Evolutionary conservation across 2,113 vertebrate genomes (phyloP), one percentile per base, ranked within the genome.

Genomic region (Vulpes ferrilata): DNA sequence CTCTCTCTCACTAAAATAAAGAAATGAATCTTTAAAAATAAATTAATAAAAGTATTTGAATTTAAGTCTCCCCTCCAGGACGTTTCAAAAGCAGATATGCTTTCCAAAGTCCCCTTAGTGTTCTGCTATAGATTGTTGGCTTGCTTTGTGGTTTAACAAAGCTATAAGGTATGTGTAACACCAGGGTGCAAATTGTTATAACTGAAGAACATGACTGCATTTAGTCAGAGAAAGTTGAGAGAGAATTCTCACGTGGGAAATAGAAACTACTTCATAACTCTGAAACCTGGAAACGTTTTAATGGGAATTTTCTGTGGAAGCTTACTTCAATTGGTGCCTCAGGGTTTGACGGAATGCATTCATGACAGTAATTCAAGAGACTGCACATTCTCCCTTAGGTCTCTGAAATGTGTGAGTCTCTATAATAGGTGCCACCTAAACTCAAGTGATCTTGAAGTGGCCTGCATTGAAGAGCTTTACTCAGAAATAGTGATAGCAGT

Each of bases 291-390:
- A 96, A 93, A 97, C 95, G 93, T 96, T 98, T 98, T 98, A 98
- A 98, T 98, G 98, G 98, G 98, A 98, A 97, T 98, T 98, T 98
- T 98, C 98, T 92, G 95, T 95, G 93, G 95, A 98, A 98, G 97
- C 97, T 98, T 96, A 97, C 98, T 98, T 98, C 98, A 98, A 97
- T 98, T 98, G 98, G 97, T 53, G 95, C 97, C 96, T 98, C 67
- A 0, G 82, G 94, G 89, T 97, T 96, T 53, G 38, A 80, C 96
- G 23, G 82, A 98, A 97, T 95, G 85, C 69, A 96, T 97, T 88
- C 97, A 97, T 98, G 97, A 96, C 85, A 38, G 95, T 88, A 27
- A 0, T 51, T 81, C 2, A 10, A 71, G 17, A 62, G 78, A 30
- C 83, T 94, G 53, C 88, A n/a, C n/a, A n/a, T 5, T 22, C 22